Conservation (phyloP, 2,888 invertebrate genomes). For the Hypercompe scribonia region DNA sequence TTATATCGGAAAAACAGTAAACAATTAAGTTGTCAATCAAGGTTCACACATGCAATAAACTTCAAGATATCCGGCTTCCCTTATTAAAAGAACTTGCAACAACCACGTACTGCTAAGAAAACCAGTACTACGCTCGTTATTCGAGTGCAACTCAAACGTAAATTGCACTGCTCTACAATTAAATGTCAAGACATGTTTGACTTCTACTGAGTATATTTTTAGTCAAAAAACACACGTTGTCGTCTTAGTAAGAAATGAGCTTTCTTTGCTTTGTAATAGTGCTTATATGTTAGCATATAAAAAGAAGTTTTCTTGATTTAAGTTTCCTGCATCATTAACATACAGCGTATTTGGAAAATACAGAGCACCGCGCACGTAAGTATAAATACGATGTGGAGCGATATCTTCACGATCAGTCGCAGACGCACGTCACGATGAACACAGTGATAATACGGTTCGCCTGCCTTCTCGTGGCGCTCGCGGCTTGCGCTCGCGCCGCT, state of each 20-base stretch:
- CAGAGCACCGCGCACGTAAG: constrained; percentile 15
- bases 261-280: neutral
- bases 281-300: neutral
- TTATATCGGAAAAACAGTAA: too few species aligned
- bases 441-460: constrained; percentile 32
- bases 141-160: too few species aligned
- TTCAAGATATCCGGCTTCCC: too few species aligned
- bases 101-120: too few species aligned
- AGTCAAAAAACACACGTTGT: too few species aligned
- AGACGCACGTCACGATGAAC: constrained; percentile 8
- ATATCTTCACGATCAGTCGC: constrained; percentile 8
- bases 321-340: constrained; percentile 32
- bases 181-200: too few species aligned
- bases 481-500: constrained; percentile 18
- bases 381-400: constrained; percentile 29
- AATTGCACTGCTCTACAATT: too few species aligned
- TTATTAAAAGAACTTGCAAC: too few species aligned
- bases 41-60: too few species aligned
- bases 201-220: too few species aligned
- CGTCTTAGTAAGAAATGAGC: neutral
- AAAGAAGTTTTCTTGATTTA: neutral
- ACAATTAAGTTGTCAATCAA: too few species aligned
- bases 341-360: constrained; percentile 46
- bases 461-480: constrained; percentile 32
- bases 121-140: too few species aligned